Evolutionary conservation across 2,888 invertebrate species (phyloP).

Genomic region (Eremobia ochroleuca): DNA sequence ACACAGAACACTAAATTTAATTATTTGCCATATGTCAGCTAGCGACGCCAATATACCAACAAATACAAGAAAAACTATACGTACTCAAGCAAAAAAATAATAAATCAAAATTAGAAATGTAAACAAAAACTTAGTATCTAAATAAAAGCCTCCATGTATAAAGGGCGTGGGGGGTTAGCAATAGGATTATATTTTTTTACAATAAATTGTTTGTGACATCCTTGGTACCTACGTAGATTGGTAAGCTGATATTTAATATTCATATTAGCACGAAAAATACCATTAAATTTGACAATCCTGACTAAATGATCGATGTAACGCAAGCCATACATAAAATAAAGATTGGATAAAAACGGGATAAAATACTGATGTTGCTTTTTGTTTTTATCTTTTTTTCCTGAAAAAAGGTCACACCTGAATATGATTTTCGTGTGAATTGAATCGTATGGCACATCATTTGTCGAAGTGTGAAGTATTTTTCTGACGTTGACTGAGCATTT

Average conservation of each 20-base stretch:
- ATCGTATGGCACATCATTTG: slow-evolving; percentile 44
- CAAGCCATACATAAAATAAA: slow-evolving; percentile 21
- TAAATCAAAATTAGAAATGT: too few species aligned
- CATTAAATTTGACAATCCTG: slow-evolving; percentile 22
- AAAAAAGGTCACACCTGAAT: slow-evolving; percentile 25
- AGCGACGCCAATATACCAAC: too few species aligned
- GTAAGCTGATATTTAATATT: background rate
- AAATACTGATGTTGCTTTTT: slow-evolving; percentile 23
- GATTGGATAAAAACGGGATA: background rate
- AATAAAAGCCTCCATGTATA: too few species aligned
- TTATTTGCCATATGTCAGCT: too few species aligned
- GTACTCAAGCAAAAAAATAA: too few species aligned
- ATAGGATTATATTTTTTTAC: background rate
- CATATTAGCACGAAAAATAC: background rate
- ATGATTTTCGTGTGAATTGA: slow-evolving; percentile 44
- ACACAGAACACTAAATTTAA: too few species aligned
- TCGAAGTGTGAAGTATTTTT: slow-evolving; percentile 42
- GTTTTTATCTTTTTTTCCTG: slow-evolving; percentile 9
- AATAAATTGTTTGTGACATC: background rate
- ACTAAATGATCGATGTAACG: slow-evolving; percentile 29
- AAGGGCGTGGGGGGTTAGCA: too few species aligned
- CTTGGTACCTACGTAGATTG: background rate
- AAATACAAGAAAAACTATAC: too few species aligned
- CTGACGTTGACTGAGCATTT: slow-evolving; percentile 50
- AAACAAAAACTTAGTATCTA: too few species aligned